Base-by-base conservation (phyloP, 2,888 invertebrate genomes). In the Syrphus vitripennis region DNA sequence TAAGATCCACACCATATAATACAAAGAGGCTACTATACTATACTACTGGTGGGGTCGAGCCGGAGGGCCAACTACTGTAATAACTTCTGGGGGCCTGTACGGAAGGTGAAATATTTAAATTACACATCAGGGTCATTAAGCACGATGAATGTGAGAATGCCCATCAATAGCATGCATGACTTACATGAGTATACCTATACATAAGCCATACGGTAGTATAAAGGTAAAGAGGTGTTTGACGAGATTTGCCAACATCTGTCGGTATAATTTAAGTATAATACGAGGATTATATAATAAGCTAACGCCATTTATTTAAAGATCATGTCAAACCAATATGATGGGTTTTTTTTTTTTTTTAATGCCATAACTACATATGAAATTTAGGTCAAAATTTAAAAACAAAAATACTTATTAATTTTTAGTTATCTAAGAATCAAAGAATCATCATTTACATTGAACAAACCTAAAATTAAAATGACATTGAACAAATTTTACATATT, bases 91-190 rank as follows among this genome's bases (percentile, higher is more conserved):
- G 42, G 59, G 14, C 40, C 53, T 53, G 45, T 70, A 42, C 45
- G 67, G 71, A 76, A 79, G 83, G 76, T 76, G 83, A 76, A 81
- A 84, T 84, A 84, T 84, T 76, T 81, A 84, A 84, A 84, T 84
- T 72, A 63, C 76, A 81, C 69, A 81, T 72, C 76, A 81, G 76
- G 72, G 81, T 84, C 76, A 72, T 83, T 70, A 57, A 55, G 55
- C 26, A 63, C 21, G 67, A 42, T 63, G 48, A 59, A 74, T 79
- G 74, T 74, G 40, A 61, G 67, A 61, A 48, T 37, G 26, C 24
- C 61, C 67, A 50, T 50, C 34, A 50, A 71, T 57, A 34, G 19
- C 34, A 74, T 57, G 24, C 29, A 14, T 26, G 12, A 9, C 31
- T 3, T 34, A n/a, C 19, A 26, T 19, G 4, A 10, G 29, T 10